Evolutionary conservation across 2,888 invertebrate genomes (phyloP), one percentile per base, ranked within the genome.

Genomic region (Chalcis sispes): DNA sequence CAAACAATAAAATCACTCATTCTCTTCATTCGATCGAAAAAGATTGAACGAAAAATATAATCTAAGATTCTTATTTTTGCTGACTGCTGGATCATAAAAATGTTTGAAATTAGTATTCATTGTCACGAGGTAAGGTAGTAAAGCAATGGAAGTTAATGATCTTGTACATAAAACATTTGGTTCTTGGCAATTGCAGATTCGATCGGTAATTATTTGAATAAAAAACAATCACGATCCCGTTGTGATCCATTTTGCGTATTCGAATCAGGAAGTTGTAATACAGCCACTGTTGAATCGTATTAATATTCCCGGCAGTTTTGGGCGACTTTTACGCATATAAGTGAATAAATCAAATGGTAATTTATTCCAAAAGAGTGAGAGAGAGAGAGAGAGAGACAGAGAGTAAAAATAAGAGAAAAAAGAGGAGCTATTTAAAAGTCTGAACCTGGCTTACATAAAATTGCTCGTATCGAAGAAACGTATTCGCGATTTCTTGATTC

Each of bases 291-390:
- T 32, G 48, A 15, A 10, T 10, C 36, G 36, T 52, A 46, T 50
- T 58, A 75, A 75, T 75, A 75, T 75, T 75, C 75, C 65, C 15
- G 8, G 10, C 58, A 46, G 42, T 75, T 70, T 70, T 48, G 42
- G 29, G n/a, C 64, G 58, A 15, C 42, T 20, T 42, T 54, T 27
- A 40, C 23, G 54, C 29, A 40, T 23, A 67, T 62, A 64, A 48
- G 42, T n/a, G 48, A 58, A 65, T 59, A 65, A 75, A 70, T 71
- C 52, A 32, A 48, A 23, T 18, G 67, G 46, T 64, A 56, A 64
- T 74, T 40, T 73, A 67, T 72, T 48, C 59, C 27, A 5, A n/a
- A 10, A 18, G 46, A 2, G 8, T 42, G 4, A 36, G 10, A 36
- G 42, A 13, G 15, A 13, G 15, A 13, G 15, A 15, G 42, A 13